Conservation (phyloP, 2,113 vertebrate genomes). For the Gulo gulo region DNA sequence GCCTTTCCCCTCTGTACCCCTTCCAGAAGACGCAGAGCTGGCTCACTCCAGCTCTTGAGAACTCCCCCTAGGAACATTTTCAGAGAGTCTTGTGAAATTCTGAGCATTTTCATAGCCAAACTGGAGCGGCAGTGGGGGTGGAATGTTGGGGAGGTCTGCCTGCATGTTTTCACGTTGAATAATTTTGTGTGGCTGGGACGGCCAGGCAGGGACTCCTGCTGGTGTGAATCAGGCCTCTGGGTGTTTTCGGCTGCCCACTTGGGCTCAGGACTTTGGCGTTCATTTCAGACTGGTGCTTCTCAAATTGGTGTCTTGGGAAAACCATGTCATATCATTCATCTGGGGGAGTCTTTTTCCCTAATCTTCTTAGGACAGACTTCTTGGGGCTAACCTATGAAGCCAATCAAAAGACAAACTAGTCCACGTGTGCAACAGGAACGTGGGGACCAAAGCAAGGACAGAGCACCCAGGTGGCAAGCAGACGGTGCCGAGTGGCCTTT, state of each 20-base stretch:
- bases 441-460: not conserved
- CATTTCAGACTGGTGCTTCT: not conserved
- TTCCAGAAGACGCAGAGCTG: not conserved
- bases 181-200: not conserved
- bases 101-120: not conserved
- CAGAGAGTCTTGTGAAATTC: constrained; percentile 18
- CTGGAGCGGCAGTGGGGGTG: not conserved
- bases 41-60: not conserved
- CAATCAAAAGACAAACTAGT: not conserved
- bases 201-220: not conserved
- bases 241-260: not conserved
- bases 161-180: not conserved
- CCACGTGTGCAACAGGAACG: not conserved
- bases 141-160: constrained; percentile 3
- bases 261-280: not conserved
- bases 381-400: not conserved
- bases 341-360: not conserved
- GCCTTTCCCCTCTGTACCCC: not conserved
- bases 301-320: not conserved
- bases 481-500: not conserved
- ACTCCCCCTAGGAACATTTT: not conserved
- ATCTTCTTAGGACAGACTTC: not conserved
- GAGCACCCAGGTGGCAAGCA: not conserved
- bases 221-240: not conserved
- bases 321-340: not conserved